These are phyloP conservation scores for Lophochroa leadbeateri DNA, from an alignment of 2,113 vertebrate species.

Conservation along the genomic window DNA sequence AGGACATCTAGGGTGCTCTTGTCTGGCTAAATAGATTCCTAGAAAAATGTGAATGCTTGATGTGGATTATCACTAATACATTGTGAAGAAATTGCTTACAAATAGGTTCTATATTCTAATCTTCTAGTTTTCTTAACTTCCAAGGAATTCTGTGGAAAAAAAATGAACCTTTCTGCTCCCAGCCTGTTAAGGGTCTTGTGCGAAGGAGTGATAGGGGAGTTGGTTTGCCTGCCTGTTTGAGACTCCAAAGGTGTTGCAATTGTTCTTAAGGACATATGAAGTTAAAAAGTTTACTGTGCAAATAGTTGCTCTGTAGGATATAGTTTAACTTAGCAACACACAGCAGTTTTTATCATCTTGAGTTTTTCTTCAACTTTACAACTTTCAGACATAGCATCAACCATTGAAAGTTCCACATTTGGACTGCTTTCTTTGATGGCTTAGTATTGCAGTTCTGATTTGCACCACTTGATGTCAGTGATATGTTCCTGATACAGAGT, in stretches of 20 bases:
- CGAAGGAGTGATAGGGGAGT: neutral
- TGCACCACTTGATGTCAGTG: conserved; percentile 51
- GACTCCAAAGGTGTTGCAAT: neutral
- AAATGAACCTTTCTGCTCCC: neutral
- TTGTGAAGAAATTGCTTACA: neutral
- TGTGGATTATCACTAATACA: neutral
- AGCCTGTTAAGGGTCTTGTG: neutral
- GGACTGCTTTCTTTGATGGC: neutral
- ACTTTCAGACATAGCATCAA: neutral
- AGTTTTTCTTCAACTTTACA: neutral
- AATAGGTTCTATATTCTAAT: neutral
- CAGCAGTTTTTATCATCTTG: neutral
- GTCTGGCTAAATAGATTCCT: neutral
- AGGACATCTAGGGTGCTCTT: neutral
- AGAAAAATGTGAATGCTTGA: neutral
- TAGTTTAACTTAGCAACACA: neutral
- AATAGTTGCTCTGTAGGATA: neutral
- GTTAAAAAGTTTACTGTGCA: neutral
- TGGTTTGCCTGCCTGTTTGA: neutral
- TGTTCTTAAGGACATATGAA: neutral
- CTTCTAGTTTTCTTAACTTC: neutral
- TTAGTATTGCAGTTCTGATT: neutral
- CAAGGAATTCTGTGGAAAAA: neutral
- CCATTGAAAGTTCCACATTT: rapidly evolving
- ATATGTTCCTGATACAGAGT: neutral